Evolutionary conservation across 2,113 vertebrate species (phyloP).

Genomic region (Seriola rivoliana): DNA sequence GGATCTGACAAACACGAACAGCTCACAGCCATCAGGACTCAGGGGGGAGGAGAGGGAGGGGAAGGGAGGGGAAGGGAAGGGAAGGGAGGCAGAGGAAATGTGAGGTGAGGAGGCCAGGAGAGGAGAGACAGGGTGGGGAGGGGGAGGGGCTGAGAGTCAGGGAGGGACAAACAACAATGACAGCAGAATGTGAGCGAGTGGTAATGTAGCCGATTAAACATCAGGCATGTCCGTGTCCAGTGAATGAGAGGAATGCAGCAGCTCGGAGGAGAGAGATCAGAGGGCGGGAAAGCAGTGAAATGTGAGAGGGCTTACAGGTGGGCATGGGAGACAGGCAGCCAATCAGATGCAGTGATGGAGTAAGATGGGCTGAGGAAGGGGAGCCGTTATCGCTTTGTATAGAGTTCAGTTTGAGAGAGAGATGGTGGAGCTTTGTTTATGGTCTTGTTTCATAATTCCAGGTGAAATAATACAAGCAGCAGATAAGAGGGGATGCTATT

Average conservation of each 20-base stretch:
- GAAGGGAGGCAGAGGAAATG: not conserved
- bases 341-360: not conserved
- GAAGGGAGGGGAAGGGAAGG: not conserved
- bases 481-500: not conserved
- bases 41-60: not conserved
- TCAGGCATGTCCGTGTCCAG: slow-evolving; percentile 27
- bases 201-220: slow-evolving; percentile 66
- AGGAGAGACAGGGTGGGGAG: not conserved
- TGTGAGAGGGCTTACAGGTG: not conserved
- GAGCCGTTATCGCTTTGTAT: not conserved
- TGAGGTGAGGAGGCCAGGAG: slow-evolving; percentile 16
- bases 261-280: slow-evolving; percentile 15
- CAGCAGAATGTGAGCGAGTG: slow-evolving; percentile 36
- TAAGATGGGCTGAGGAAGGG: not conserved
- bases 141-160: slow-evolving; percentile 12
- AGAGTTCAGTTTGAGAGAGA: not conserved
- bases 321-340: not conserved
- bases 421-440: not conserved
- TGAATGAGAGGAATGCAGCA: slow-evolving; percentile 33
- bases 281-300: not conserved
- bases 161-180: slow-evolving; percentile 20
- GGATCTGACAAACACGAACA: slow-evolving; percentile 69
- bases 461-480: not conserved
- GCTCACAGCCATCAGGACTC: slow-evolving; percentile 40
- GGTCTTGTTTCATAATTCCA: not conserved